Evolutionary conservation across 37 sponge, comb jelly and placozoan species (phyloP), one percentile per base, ranked within the genome.

Genomic region (Chondrilla cf. caribensis): DNA sequence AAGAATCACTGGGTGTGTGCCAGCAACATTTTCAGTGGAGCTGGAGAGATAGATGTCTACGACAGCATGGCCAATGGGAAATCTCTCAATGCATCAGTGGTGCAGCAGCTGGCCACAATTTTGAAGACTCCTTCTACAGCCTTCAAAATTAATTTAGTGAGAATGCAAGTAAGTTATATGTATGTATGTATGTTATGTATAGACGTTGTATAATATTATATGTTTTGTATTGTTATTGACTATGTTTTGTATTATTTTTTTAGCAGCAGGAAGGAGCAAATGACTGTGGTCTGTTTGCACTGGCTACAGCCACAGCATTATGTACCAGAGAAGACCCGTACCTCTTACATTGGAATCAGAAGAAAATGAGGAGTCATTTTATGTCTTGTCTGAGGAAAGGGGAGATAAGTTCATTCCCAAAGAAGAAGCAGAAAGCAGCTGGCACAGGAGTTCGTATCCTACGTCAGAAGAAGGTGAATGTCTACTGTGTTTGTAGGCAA

Each of bases 281-380:
- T 24, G n/a, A 44, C 32, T 77, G 78, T 77, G 78, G 51, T 14
- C 6, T 77, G 24, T 41, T 42, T 77, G 78, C 78, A 39, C 38
- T 77, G 5, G 78, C 78, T 9, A 43, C 17, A 24, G 66, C n/a
- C 26, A 24, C 8, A 18, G 25, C 14, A 24, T 15, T 26, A 25
- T 18, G 25, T 9, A 64, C 25, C 25, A n/a, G 26, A n/a, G 66
- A 64, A 9, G 66, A 64, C 28, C n/a, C 9, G 1, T 24, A 22
- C 38, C n/a, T 24, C 24, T 43, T 39, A 3, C 17, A 21, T 17
- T 77, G 38, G 11, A 4, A 7, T n/a, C 78, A 77, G 51, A 54
- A 38, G 1, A 6, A 2, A 24, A 42, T 77, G 78, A 38, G 54
- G 32, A 21, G 29, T 24, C 78, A 77, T 54, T 33, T 41, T 22